These are phyloP conservation scores for Phainopepla nitens DNA, from an alignment of 2,113 vertebrate genomes.

Conservation along the genomic window DNA sequence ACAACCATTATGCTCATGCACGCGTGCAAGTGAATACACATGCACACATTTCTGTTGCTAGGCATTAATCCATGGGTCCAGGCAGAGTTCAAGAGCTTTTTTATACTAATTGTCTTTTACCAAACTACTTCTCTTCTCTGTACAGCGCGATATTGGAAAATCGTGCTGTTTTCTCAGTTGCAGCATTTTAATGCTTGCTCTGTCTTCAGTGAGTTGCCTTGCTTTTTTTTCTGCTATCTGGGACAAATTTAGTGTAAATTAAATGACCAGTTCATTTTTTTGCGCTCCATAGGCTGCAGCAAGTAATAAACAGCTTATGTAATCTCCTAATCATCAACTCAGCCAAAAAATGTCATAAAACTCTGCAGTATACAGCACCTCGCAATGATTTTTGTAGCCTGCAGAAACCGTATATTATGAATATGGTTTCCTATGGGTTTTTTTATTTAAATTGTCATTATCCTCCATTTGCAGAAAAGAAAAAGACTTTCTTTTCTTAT, in stretches of 20 bases:
- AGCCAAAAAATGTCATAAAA: slow-evolving; percentile 62
- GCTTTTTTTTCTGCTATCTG: slow-evolving; percentile 41
- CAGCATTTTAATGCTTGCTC: slow-evolving; percentile 23
- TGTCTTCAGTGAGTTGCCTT: slow-evolving; percentile 25
- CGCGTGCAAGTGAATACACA: not conserved
- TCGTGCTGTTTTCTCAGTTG: not conserved
- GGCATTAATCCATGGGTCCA: not conserved
- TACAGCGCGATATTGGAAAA: not conserved
- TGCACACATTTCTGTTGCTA: slow-evolving; percentile 2
- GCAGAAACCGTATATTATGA: slow-evolving; percentile 39
- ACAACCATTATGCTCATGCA: not conserved
- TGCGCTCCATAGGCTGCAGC: slow-evolving; percentile 50
- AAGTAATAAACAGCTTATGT: slow-evolving; percentile 69
- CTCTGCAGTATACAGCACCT: slow-evolving; percentile 39
- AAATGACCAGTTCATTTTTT: slow-evolving; percentile 63
- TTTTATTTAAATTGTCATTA: slow-evolving; percentile 41
- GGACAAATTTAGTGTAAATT: slow-evolving; percentile 59
- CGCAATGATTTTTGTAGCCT: slow-evolving; percentile 49
- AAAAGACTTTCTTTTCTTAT: slow-evolving; percentile 18
- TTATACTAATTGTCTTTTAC: slow-evolving; percentile 18
- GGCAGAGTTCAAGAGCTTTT: not conserved
- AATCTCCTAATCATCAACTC: slow-evolving; percentile 62
- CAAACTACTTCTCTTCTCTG: slow-evolving; percentile 9
- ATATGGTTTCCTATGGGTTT: slow-evolving; percentile 33
- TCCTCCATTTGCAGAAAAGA: slow-evolving; percentile 12